Evolutionary conservation across 2,888 invertebrate genomes (phyloP).

Genomic region (Folsomia manolachei): DNA sequence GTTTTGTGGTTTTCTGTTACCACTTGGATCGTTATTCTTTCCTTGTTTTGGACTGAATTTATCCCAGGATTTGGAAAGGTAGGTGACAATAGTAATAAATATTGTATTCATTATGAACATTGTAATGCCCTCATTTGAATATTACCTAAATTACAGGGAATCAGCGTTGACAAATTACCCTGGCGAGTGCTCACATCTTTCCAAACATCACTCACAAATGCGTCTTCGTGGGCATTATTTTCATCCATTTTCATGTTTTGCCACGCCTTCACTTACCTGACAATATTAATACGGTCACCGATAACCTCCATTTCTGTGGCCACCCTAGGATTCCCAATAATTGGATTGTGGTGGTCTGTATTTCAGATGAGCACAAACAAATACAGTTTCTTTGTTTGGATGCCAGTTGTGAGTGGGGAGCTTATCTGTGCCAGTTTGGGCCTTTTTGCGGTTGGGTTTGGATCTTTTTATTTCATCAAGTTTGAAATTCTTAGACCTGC

Average conservation of each 20-base stretch:
- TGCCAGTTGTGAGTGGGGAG: slow-evolving; percentile 63
- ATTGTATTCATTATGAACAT: no score
- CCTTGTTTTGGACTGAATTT: slow-evolving; percentile 58
- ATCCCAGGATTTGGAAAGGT: slow-evolving; percentile 58
- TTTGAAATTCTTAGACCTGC: slow-evolving; percentile 31
- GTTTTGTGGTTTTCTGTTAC: slow-evolving; percentile 40
- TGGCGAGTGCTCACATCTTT: slow-evolving; percentile 15
- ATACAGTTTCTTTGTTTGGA: slow-evolving; percentile 54
- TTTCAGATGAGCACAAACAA: slow-evolving; percentile 34
- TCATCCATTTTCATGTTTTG: slow-evolving; percentile 31
- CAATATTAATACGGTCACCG: slow-evolving; percentile 33
- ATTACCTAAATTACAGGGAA: slow-evolving; percentile 21
- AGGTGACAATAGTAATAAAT: slow-evolving; percentile 39
- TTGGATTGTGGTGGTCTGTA: slow-evolving; percentile 43
- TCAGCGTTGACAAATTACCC: slow-evolving; percentile 17
- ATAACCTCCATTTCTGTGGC: slow-evolving; percentile 34
- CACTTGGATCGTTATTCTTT: slow-evolving; percentile 34
- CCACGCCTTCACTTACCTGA: slow-evolving; percentile 37
- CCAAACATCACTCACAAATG: slow-evolving; percentile 10
- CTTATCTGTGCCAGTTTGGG: slow-evolving; percentile 62
- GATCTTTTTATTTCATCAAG: slow-evolving; percentile 50
- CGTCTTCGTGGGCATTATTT: slow-evolving; percentile 25
- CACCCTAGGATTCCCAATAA: slow-evolving; percentile 33
- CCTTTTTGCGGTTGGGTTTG: slow-evolving; percentile 61
- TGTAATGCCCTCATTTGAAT: background rate